Evolutionary conservation across 2,797 vertebrate genomes (phyloP), one percentile per base, ranked within the genome.

Genomic region (Spondyliosoma cantharus): DNA sequence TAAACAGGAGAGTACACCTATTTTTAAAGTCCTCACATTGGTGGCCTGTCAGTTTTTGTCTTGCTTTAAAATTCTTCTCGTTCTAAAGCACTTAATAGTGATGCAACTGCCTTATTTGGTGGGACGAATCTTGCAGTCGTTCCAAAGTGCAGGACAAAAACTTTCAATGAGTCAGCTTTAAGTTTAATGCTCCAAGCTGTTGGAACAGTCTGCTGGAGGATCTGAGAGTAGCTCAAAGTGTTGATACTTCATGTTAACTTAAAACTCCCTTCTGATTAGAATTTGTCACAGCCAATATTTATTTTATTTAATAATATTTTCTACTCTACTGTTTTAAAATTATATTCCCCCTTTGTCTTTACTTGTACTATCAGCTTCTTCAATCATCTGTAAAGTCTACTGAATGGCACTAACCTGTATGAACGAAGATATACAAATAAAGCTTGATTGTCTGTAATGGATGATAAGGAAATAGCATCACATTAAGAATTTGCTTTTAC

Each of bases 121-220:
- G 54, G 13, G 27, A 37, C 2, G 5, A 54, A 37, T 8, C 25
- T 46, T 43, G 15, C 2, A 42, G 11, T 25, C 11, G 13, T 48
- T 69, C 24, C 22, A 69, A 43, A 54, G 70, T 20, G 49, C 32
- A 72, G 58, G 13, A 45, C 49, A 19, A 48, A 37, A 24, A 27
- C 50, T 20, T 60, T 49, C 13, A 59, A 29, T 20, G 4, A 71
- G 14, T 14, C 11, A 32, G 15, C 27, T n/a, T 52, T 37, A 37
- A 42, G 49, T 53, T 66, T n/a, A 6, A 29, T 49, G 62, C 24
- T 49, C 19, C 12, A 20, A 8, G 62, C 24, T 12, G 2, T 7
- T 46, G 6, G 24, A n/a, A 56, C 66, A 46, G 32, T 22, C 45
- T 64, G 17, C 2, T 15, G 0, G 3, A 56, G 50, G 15, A 25